phyloP scores from a whole-genome alignment of 1,140 invertebrate genomes.

The Meteorus sp. region DNA sequence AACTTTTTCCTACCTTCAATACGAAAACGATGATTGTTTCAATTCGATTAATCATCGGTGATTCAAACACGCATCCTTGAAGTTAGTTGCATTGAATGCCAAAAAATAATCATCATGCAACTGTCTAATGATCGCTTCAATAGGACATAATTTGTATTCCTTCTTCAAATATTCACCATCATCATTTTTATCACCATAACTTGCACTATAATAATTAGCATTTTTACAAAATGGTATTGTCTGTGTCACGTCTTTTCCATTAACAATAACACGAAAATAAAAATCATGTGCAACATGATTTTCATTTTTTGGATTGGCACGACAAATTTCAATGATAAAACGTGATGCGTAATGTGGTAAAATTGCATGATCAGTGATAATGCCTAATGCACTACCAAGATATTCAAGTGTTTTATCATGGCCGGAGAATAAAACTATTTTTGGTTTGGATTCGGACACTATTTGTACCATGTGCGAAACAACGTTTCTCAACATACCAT shows the following conservation, averaged over 20 bases:
- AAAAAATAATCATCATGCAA: constrained; percentile 84
- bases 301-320: constrained; percentile 52
- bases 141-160: constrained; percentile 71
- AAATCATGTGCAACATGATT: constrained; percentile 65
- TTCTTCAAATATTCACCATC: constrained; percentile 48
- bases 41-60: constrained; percentile 15
- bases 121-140: constrained; percentile 82
- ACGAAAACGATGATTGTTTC: background rate
- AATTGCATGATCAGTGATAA: constrained; percentile 63
- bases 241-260: constrained; percentile 84
- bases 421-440: constrained; percentile 85
- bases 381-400: constrained; percentile 75
- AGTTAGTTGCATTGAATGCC: constrained; percentile 79
- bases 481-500: constrained; percentile 76
- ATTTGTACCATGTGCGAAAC: constrained; percentile 77
- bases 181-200: constrained; percentile 46
- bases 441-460: constrained; percentile 75
- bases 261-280: constrained; percentile 81
- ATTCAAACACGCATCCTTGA: constrained; percentile 76
- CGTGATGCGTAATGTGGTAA: constrained; percentile 79
- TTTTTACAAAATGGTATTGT: constrained; percentile 78
- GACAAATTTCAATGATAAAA: constrained; percentile 82
- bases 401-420: constrained; percentile 89
- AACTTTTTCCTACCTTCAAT: no score
- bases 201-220: constrained; percentile 56